Percentiles rank a stretch among this genome's conserved stretches.
phyloP scores from a whole-genome alignment of 1,140 invertebrate genomes.

The Trichoplusia ni region DNA sequence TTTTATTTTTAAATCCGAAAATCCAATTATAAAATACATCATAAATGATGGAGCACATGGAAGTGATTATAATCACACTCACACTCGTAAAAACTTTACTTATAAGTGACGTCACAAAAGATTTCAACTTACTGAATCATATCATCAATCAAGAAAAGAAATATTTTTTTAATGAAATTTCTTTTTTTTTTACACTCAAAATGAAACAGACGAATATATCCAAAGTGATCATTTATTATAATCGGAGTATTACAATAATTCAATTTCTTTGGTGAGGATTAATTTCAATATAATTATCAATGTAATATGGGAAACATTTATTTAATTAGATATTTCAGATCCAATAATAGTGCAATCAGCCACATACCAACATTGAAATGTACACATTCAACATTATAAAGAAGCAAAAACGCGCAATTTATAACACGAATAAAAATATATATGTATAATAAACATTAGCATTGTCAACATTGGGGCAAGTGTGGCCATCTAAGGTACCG shows the following conservation, averaged over 20 bases:
- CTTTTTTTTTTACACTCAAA: slow-evolving; percentile 11
- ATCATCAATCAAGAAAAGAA: too few species aligned
- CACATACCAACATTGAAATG: slow-evolving; percentile 12
- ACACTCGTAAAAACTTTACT: too few species aligned
- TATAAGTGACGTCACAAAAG: too few species aligned
- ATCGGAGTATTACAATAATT: slow-evolving; percentile 75
- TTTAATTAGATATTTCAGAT: slow-evolving; percentile 55
- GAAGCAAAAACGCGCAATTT: slow-evolving; percentile 1
- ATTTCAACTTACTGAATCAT: too few species aligned
- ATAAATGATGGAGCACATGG: too few species aligned
- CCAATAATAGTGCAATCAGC: slow-evolving; percentile 40
- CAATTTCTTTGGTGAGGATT: slow-evolving; percentile 74
- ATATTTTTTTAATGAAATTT: too few species aligned
- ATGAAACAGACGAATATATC: slow-evolving; percentile 48
- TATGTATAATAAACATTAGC: slow-evolving; percentile 9
- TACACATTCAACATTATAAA: slow-evolving; percentile 23
- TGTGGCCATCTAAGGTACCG: slow-evolving; percentile 27
- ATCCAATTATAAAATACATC: too few species aligned
- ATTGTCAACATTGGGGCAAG: slow-evolving; percentile 17
- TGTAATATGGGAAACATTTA: slow-evolving; percentile 42
- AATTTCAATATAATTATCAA: slow-evolving; percentile 54
- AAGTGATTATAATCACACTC: too few species aligned
- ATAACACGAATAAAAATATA: slow-evolving; percentile 25
- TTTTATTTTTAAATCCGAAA: too few species aligned
- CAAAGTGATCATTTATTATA: slow-evolving; percentile 70